These are phyloP conservation scores for Taxidea taxus DNA, from an alignment of 2,113 vertebrate genomes.

Conservation along the genomic window DNA sequence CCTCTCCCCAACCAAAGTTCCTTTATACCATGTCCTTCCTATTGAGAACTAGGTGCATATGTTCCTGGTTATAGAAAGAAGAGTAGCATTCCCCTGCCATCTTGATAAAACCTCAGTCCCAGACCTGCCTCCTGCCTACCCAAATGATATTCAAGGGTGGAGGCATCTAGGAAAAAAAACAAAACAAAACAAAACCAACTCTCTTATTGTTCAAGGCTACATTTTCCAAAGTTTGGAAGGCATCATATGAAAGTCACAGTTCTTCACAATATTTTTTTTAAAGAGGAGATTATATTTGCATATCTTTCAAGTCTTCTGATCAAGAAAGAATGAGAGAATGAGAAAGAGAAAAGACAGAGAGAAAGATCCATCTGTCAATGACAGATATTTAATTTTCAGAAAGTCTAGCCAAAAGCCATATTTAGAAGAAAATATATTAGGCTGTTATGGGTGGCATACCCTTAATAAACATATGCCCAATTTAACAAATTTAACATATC, in stretches of 20 bases:
- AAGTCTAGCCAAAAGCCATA: not conserved
- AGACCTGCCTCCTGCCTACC: not conserved
- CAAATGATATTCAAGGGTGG: not conserved
- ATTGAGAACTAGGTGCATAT: not conserved
- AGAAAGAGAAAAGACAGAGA: not conserved
- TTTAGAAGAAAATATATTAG: not conserved
- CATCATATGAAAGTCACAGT: not conserved
- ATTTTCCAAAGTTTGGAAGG: not conserved
- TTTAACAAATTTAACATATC: constrained; percentile 1
- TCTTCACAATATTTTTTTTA: not conserved
- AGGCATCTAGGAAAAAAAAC: not conserved
- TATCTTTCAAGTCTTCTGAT: not conserved
- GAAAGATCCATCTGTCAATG: not conserved
- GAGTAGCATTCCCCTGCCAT: rapidly evolving
- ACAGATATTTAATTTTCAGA: not conserved
- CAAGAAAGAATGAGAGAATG: not conserved
- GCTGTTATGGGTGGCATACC: not conserved
- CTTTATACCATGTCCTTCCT: not conserved
- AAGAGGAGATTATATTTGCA: not conserved
- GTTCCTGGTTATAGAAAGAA: not conserved
- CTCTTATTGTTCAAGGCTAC: not conserved
- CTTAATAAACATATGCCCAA: not conserved
- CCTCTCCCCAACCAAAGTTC: not conserved
- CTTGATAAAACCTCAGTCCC: not conserved
- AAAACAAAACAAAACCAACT: not conserved